Conservation (phyloP, 1,140 invertebrate genomes). For the Ceratosolen fusciceps region DNA sequence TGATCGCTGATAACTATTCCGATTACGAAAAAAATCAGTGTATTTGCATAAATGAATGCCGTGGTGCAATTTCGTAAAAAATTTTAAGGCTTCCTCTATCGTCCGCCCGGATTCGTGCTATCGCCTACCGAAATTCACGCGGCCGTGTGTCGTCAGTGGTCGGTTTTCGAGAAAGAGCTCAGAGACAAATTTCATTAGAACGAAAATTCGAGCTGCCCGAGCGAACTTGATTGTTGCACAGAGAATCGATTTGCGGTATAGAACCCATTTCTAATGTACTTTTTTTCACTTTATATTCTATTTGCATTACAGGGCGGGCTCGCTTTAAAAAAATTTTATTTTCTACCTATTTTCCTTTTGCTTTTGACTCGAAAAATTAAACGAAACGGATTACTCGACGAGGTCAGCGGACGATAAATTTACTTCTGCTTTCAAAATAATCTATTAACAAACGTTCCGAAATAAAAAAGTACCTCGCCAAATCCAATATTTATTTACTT, state of each 20-base stretch:
- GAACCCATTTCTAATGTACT: background rate
- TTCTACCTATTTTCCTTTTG: background rate
- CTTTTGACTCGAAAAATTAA: background rate
- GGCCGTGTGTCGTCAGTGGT: background rate
- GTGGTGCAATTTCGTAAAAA: background rate
- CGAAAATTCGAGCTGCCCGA: background rate
- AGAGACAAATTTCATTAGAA: background rate
- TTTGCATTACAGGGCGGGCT: background rate
- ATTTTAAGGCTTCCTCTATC: background rate
- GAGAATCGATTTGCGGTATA: background rate
- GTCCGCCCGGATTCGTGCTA: background rate
- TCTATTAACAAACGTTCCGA: too few species aligned
- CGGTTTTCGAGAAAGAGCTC: background rate
- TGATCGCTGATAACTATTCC: slow-evolving; percentile 16
- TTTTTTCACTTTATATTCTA: slow-evolving; percentile 15
- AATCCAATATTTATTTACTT: too few species aligned
- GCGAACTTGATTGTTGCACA: slow-evolving; percentile 4
- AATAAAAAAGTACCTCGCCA: too few species aligned
- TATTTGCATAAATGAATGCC: background rate
- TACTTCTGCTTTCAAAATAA: background rate
- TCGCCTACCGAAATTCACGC: background rate
- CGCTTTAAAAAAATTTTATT: background rate
- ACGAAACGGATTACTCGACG: background rate
- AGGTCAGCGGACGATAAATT: background rate
- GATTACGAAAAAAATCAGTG: slow-evolving; percentile 12